Base-by-base conservation (phyloP, 2,113 vertebrate genomes). In the Sterna hirundo region DNA sequence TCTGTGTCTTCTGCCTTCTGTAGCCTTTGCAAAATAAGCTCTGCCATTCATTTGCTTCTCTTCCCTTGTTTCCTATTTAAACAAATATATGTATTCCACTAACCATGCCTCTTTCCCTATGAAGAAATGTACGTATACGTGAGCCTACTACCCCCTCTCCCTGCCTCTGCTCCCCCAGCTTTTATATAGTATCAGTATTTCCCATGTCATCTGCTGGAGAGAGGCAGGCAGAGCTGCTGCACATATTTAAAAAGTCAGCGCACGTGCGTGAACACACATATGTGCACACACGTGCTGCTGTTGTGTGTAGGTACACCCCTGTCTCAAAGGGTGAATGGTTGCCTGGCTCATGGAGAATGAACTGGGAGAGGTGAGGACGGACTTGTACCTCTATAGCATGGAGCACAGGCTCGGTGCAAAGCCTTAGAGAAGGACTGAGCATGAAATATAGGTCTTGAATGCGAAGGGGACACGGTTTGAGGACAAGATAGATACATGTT, bases 211-310 rank as follows among this genome's bases (percentile, higher is more conserved):
- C 52, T 88, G 22, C 54, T 69, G 40, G 62, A 80, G 42, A 64
- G 62, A 68, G 40, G 55, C 46, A 42, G n/a, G 29, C 71, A 69
- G 49, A 76, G 34, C 13, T 83, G 57, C 75, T 88, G 52, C 29
- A 22, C 1, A 0, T 42, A 14, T 64, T 78, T 60, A 30, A 71
- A 58, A 42, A 44, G 30, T 34, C 15, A 52, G 15, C 11, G 10
- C 13, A 5, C 25, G 16, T 22, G 27, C 2, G 1, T 85, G 74
- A 42, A 19, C 5, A 47, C 2, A 11, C 9, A 13, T 18, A 2
- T 5, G 19, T 68, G 71, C 40, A 4, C 3, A 3, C 16, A 9
- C 20, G 2, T 30, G 44, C 29, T 44, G 36, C 27, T 46, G 23
- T 69, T 54, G 5, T 55, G 32, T 64, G 7, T 5, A 15, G 44